Evolutionary conservation across 2,113 vertebrate genomes (phyloP), one percentile per base, ranked within the genome.

Genomic region (Marcusenius ussheri): DNA sequence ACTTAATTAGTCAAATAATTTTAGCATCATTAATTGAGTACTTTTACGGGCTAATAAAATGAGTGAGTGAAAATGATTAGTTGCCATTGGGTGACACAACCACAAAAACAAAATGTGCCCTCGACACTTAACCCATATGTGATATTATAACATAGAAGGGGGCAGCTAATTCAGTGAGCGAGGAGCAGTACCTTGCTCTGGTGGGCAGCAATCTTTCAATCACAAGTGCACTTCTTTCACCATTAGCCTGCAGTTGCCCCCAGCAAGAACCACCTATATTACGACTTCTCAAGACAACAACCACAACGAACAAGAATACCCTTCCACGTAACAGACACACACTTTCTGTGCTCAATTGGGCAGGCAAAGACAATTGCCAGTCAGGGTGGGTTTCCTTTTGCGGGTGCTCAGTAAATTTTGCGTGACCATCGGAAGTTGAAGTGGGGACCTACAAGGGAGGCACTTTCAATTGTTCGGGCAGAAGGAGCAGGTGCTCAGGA

Each of bases 1-100:
- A 93, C 93, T 93, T 87, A 94, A 93, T 94, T 92, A 93, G 94
- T 93, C 93, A 58, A 83, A 74, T 70, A 31, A 13, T 53, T 83
- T 35, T 56, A 6, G 13, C 39, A 51, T n/a, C 19, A 31, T 8
- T 46, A 47, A 84, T 84, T 5, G 19, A 31, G 24, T 80, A 51
- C 10, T 27, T 13, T 70, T 70, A 70, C n/a, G 10, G 9, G 9
- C n/a, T 70, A 70, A 31, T 70, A 31, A 66, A 56, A 56, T 56
- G 53, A 56, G 19, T 56, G 19, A 56, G 19, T 56, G 53, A 56
- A 56, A 56, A 56, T 56, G 53, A 56, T 56, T 56, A 56, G 53
- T 56, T 56, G 53, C 53, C 53, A 56, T 21, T 56, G 53, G 53
- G 53, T 56, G 53, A 56, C 19, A 56, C 51, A 56, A 19, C 53